A percentile compares a stretch with the other conserved stretches of the same genome.
Evolutionary conservation across 1,140 invertebrate species (phyloP).

Genomic region (Penaeus japonicus): DNA sequence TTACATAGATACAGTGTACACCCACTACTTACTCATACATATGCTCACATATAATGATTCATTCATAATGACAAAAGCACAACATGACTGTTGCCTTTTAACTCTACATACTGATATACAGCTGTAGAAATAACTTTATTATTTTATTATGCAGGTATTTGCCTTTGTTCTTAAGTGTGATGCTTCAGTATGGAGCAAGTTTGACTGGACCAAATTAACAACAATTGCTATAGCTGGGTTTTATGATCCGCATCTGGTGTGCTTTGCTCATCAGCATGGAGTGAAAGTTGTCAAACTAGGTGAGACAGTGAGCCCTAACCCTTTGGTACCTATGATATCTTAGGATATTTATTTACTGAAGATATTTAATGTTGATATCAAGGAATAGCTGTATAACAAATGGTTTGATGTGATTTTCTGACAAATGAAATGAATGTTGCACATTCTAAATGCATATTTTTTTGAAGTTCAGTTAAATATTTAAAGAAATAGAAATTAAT

Average conservation of each 20-base stretch:
- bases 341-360: background rate
- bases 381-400: background rate
- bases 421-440: no score
- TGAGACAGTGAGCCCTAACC: background rate
- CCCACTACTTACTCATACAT: no score
- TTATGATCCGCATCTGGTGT: slow-evolving; percentile 62
- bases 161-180: slow-evolving; percentile 62
- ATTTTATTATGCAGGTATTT: slow-evolving; percentile 62
- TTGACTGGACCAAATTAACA: slow-evolving; percentile 65
- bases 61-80: background rate
- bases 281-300: slow-evolving; percentile 61
- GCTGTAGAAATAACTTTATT: background rate
- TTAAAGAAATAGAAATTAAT: no score
- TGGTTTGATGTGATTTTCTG: no score
- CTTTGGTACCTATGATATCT: no score
- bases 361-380: background rate
- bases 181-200: slow-evolving; percentile 62
- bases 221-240: slow-evolving; percentile 64
- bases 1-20: no score
- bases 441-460: no score
- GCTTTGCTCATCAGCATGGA: slow-evolving; percentile 63
- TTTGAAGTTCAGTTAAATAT: no score
- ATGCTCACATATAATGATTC: no score
- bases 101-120: background rate
- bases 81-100: background rate